Percentiles rank a stretch among this genome's conserved stretches.
phyloP scores from a whole-genome alignment of 1,140 invertebrate species.

The Archegozetes longisetosus region DNA sequence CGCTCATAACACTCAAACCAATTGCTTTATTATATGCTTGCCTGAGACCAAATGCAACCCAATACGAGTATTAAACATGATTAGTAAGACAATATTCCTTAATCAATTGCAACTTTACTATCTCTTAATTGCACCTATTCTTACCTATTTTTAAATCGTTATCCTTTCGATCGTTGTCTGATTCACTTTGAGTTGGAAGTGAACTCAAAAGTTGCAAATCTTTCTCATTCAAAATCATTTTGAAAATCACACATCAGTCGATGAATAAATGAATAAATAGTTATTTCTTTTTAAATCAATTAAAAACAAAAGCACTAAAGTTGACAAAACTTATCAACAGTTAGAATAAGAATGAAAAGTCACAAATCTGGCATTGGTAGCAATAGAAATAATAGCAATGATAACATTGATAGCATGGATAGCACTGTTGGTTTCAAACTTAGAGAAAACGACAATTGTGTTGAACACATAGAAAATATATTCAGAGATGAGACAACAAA shows the following conservation, averaged over 20 bases:
- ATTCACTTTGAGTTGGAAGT: slow-evolving; percentile 13
- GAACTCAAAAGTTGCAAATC: slow-evolving; percentile 21
- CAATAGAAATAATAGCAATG: too few relatives aligned
- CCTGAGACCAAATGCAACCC: not conserved
- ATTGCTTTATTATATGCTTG: not conserved
- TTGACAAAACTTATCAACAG: not conserved
- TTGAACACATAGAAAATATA: not conserved
- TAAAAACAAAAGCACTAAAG: not conserved
- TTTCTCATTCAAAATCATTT: slow-evolving; percentile 24
- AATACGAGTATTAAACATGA: not conserved
- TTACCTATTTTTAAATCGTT: slow-evolving; percentile 15
- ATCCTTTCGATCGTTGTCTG: slow-evolving; percentile 17
- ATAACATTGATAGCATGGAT: too few relatives aligned
- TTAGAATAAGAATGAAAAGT: not conserved
- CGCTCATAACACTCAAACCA: not conserved
- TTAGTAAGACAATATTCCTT: slow-evolving; percentile 11
- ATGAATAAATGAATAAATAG: too few relatives aligned
- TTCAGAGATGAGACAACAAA: not conserved
- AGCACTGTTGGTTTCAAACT: too few relatives aligned
- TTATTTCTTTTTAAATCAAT: not conserved
- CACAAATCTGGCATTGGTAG: not conserved
- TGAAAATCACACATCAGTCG: too few relatives aligned
- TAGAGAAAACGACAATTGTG: not conserved
- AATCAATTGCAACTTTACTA: too few relatives aligned
- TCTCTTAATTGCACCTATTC: too few relatives aligned